These are phyloP conservation scores for Xerus inauris DNA, from an alignment of 2,113 vertebrate genomes.

Conservation along the genomic window DNA sequence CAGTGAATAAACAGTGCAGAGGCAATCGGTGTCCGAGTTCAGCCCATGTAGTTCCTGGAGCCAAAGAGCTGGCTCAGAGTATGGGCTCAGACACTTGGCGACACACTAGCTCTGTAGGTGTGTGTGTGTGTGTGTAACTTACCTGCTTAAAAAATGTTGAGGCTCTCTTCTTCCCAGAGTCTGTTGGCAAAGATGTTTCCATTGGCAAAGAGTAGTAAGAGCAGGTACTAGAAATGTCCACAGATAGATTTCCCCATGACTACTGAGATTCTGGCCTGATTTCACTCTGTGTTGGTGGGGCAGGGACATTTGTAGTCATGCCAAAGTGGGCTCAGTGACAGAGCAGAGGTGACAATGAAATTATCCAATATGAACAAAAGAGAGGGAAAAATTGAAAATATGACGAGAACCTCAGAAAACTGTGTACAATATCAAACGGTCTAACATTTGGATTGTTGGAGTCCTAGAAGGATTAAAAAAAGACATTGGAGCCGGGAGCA, in stretches of 20 bases:
- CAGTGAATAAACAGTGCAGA: neutral
- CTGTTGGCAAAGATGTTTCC: neutral
- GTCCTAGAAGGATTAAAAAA: constrained; percentile 3
- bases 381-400: neutral
- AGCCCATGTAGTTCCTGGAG: neutral
- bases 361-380: neutral
- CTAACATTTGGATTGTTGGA: neutral
- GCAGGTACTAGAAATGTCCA: neutral
- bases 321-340: neutral
- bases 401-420: neutral
- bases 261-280: neutral
- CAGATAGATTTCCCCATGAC: neutral
- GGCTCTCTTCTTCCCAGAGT: neutral
- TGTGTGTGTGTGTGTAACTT: neutral
- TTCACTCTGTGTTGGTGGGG: neutral
- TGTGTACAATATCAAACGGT: neutral
- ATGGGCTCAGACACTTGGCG: neutral
- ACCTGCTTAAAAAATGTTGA: neutral
- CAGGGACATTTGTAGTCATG: neutral
- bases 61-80: neutral
- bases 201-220: neutral
- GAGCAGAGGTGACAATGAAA: neutral
- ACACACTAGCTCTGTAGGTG: neutral
- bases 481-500: too few species aligned
- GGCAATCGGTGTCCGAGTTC: neutral